These are phyloP conservation scores for Geophilus truncorum DNA, from an alignment of 2,888 invertebrate genomes.

Conservation along the genomic window DNA sequence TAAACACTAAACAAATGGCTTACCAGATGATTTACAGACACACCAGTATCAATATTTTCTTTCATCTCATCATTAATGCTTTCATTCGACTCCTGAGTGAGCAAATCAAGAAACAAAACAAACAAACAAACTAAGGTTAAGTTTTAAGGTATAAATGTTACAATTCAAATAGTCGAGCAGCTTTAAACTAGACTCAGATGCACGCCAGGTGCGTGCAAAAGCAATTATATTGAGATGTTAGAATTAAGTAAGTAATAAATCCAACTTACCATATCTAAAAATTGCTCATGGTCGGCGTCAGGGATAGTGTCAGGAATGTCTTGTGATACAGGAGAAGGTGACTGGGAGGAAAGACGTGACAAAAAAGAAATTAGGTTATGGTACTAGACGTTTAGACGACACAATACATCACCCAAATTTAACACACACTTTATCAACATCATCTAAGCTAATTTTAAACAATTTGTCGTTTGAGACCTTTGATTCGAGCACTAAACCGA, in stretches of 20 bases:
- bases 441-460: neutral
- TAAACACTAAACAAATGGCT: neutral
- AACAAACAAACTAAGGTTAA: neutral
- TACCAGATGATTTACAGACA: constrained; percentile 31
- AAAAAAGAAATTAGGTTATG: constrained; percentile 6
- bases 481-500: neutral
- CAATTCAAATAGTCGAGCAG: neutral
- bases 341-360: neutral
- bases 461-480: neutral
- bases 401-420: neutral
- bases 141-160: neutral
- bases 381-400: neutral
- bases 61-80: neutral
- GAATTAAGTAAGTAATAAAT: neutral
- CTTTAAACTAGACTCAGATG: neutral
- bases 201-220: neutral
- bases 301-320: neutral
- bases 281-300: neutral
- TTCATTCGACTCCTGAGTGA: neutral
- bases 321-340: neutral
- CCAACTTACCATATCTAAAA: neutral
- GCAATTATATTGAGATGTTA: neutral
- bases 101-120: neutral
- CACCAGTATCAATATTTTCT: constrained; percentile 30
- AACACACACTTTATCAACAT: neutral